Evolutionary conservation across 1,140 invertebrate genomes (phyloP).

Genomic region (Zeugodacus cucurbitae): DNA sequence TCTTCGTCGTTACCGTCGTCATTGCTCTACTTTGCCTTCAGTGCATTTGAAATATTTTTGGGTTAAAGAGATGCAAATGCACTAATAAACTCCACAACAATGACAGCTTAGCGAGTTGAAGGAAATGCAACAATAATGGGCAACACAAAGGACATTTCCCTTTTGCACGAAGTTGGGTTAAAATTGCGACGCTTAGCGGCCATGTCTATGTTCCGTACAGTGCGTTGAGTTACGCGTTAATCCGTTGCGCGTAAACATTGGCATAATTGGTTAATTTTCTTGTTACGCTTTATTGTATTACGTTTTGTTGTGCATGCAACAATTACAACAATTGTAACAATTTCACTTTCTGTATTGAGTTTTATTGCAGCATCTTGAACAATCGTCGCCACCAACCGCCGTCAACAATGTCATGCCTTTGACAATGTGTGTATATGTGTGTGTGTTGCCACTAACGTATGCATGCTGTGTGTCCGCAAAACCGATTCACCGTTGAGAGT

Average conservation of each 20-base stretch:
- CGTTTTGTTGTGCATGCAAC: neutral
- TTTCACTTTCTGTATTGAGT: conserved; percentile 33
- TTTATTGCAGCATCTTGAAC: conserved; percentile 37
- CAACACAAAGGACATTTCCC: neutral
- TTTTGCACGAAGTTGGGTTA: neutral
- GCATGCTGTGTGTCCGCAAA: neutral
- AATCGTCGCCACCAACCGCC: conserved; percentile 15
- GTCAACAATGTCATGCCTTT: neutral
- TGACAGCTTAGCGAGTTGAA: neutral
- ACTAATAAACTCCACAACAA: conserved; percentile 25
- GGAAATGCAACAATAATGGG: neutral
- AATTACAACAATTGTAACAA: conserved; percentile 25
- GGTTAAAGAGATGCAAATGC: conserved; percentile 17
- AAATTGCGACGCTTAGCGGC: neutral
- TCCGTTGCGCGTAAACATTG: conserved; percentile 4
- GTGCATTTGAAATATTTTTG: neutral
- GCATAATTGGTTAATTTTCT: conserved; percentile 34
- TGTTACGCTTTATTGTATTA: conserved; percentile 7
- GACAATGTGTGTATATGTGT: neutral
- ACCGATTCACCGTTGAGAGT: neutral
- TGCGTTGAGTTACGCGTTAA: neutral
- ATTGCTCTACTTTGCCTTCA: neutral
- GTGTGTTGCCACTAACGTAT: no score
- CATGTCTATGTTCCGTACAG: no score
- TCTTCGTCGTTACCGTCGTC: neutral